Base-by-base conservation (phyloP, 1,140 invertebrate species). In the Adelges cooleyi region DNA sequence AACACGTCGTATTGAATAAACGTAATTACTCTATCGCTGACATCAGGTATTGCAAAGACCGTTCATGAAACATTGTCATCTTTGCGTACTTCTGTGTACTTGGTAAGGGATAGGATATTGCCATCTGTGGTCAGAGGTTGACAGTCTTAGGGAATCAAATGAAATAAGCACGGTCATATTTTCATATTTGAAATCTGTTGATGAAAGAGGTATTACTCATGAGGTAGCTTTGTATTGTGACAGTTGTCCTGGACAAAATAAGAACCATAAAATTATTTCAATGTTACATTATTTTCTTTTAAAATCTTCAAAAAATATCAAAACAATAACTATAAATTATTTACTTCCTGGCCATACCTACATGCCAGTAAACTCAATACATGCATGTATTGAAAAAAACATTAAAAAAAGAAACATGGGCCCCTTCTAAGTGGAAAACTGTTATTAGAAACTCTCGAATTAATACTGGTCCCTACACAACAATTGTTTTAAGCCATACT, bases 401-500 rank as follows among this genome's bases (percentile, higher is more conserved):
- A 18, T 59, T 5, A 40, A 20, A n/a, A n/a, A 62, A 62, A 27
- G 29, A 46, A 62, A 53, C 67, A 50, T 65, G 65, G 48, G 68
- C 65, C 22, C 65, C 48, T 53, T 70, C 44, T 62, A 40, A 62
- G 23, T 62, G 56, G 56, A 6, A 18, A 18, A 62, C 40, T 25
- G 40, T 46, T 9, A 46, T 62, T 18, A 40, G n/a, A 62, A 62
- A 62, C 23, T 38, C 56, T 9, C 23, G 54, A 62, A 46, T 67
- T 52, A 13, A 50, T 8, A 5, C 42, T 33, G 65, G 49, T 38
- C 18, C 69, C 29, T 71, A 71, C 6, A 27, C 49, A 50, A 27
- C 15, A 50, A 27, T 50, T 50, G 3, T 50, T 50, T 29, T 50
- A 15, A 48, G 46, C 46, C 46, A 23, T 48, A 23, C 2, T 48